Base-by-base conservation (phyloP, 2,113 vertebrate genomes). In the Gymnocephalus cernua region DNA sequence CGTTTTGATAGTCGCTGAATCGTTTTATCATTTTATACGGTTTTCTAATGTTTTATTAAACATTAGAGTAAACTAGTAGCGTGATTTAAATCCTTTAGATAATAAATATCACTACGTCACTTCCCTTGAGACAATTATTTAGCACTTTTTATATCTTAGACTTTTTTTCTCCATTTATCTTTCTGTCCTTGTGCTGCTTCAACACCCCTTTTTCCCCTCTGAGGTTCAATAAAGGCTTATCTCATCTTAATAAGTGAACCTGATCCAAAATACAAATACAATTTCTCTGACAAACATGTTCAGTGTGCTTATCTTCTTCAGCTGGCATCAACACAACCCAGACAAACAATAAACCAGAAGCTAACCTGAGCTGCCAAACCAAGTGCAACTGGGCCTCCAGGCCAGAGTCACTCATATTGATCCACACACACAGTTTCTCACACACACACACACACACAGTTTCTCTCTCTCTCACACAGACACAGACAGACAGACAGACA, bases 331-430 rank as follows among this genome's bases (percentile, higher is more conserved):
- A 58, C 16, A 2, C 29, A 61, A 51, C 21, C 12, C 2, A 66
- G 1, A 68, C 56, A 68, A 29, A 72, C 56, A 27, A 27, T 15
- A 57, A 77, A 64, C 47, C 48, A 66, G 57, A 23, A 6, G 19
- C 12, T n/a, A 70, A 57, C 44, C 45, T 35, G 50, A 48, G 62
- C 35, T 7, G 57, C 6, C 6, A 23, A 56, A 75, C 45, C 14
- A 3, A 4, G 58, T 11, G 38, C 10, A n/a, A 19, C 68, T 16
- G 29, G 32, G 25, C 56, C 47, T 65, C 38, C 25, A 35, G 58
- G 76, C n/a, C 32, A 41, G 58, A 61, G 61, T 64, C 64, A 53
- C 58, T 77, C 11, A 0, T 74, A 88, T 63, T 54, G 82, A 91
- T 80, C 64, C 35, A 73, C 27, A 6, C 4, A 27, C 23, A 19